Conservation (phyloP, 2,888 invertebrate species). For the Cyrtodaria siliqua region DNA sequence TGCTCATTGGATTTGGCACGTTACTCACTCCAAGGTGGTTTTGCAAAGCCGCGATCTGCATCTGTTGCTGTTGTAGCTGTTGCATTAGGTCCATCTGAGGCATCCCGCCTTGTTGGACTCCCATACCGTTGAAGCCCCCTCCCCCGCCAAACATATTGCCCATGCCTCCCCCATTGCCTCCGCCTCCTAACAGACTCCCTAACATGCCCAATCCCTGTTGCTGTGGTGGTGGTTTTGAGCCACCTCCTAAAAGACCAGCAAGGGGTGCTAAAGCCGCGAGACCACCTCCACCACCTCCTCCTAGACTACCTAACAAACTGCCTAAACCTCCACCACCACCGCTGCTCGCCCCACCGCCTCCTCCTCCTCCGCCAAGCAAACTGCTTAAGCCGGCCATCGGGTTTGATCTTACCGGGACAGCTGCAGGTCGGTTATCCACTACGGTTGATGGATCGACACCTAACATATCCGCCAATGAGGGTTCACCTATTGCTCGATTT, state of each 20-base stretch:
- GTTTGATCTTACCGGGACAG: slow-evolving; percentile 31
- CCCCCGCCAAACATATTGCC: slow-evolving; percentile 8
- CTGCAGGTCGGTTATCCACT: slow-evolving; percentile 30
- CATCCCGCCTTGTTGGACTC: too few species aligned
- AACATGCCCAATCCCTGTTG: slow-evolving; percentile 4
- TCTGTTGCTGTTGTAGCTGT: too few species aligned
- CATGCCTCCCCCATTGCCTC: slow-evolving; percentile 3
- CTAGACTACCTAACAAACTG: too few species aligned
- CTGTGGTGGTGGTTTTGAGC: not conserved
- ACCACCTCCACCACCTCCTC: slow-evolving; percentile 1
- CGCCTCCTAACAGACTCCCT: slow-evolving; percentile 17
- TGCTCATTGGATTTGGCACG: slow-evolving; percentile 29
- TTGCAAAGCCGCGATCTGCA: slow-evolving; percentile 48
- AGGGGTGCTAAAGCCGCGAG: not conserved
- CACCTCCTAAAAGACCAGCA: slow-evolving; percentile 15
- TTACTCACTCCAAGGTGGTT: slow-evolving; percentile 23
- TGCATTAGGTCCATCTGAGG: slow-evolving; percentile 23
- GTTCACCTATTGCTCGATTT: slow-evolving; percentile 22
- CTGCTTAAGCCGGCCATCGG: slow-evolving; percentile 28
- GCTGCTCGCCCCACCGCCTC: slow-evolving; percentile 31
- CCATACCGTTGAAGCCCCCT: not conserved
- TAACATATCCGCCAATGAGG: slow-evolving; percentile 54
- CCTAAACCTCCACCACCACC: not conserved
- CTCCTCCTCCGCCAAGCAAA: slow-evolving; percentile 34
- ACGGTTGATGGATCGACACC: slow-evolving; percentile 62